These are phyloP conservation scores for Numenius phaeopus DNA, from an alignment of 2,797 vertebrate genomes.

Conservation along the genomic window DNA sequence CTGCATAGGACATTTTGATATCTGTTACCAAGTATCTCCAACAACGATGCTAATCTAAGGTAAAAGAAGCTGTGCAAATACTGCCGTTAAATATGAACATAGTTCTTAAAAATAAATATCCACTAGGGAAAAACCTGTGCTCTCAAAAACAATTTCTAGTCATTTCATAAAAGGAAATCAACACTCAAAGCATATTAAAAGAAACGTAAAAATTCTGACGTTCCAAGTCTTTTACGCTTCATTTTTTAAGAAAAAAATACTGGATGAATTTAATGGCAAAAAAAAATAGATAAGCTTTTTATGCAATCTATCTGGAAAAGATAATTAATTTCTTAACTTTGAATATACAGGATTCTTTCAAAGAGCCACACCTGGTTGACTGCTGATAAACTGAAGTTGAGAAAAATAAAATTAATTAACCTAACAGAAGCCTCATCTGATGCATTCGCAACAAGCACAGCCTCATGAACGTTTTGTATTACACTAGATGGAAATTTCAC, in stretches of 20 bases:
- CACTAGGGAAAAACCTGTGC: neutral
- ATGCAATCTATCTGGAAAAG: neutral
- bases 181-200: neutral
- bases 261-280: neutral
- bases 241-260: neutral
- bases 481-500: conserved; percentile 1
- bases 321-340: neutral
- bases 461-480: neutral
- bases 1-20: neutral
- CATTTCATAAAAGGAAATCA: neutral
- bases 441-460: neutral
- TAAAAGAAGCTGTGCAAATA: conserved; percentile 49
- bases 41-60: neutral
- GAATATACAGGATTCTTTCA: conserved; percentile 13
- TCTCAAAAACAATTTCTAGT: neutral
- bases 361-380: conserved; percentile 44
- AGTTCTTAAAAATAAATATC: neutral
- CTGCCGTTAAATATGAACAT: neutral
- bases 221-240: neutral
- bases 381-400: conserved; percentile 48
- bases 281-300: conserved; percentile 30
- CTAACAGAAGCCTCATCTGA: conserved; percentile 39
- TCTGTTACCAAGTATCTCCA: neutral
- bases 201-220: neutral
- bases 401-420: conserved; percentile 44